A percentile compares a stretch with the other conserved stretches of the same genome.
These are phyloP conservation scores for Labia minor DNA, from an alignment of 2,888 invertebrate species.

Conservation along the genomic window DNA sequence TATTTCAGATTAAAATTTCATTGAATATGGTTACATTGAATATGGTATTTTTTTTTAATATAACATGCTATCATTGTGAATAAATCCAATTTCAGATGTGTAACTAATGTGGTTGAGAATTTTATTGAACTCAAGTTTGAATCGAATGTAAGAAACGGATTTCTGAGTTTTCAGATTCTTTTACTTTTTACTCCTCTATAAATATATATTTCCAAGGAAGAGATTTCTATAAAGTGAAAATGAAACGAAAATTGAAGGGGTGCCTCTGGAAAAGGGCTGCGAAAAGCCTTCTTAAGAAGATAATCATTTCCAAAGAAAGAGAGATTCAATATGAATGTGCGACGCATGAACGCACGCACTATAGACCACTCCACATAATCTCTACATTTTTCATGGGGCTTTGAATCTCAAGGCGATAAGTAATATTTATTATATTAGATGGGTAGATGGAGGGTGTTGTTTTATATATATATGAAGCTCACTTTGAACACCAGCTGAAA, in stretches of 20 bases:
- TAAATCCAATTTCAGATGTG: too few relatives aligned
- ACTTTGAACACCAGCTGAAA: too few relatives aligned
- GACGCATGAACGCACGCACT: neutral
- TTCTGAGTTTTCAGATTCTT: too few relatives aligned
- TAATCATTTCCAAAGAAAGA: constrained; percentile 2
- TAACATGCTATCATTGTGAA: too few relatives aligned
- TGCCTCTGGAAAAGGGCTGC: constrained; percentile 1
- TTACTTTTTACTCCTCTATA: too few relatives aligned
- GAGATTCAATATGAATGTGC: constrained; percentile 13
- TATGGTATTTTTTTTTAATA: too few relatives aligned
- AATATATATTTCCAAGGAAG: neutral
- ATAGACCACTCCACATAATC: neutral
- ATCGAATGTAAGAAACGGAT: too few relatives aligned
- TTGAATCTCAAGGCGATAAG: neutral
- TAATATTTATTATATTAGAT: constrained; percentile 2
- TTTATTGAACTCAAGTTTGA: too few relatives aligned
- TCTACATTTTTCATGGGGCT: constrained; percentile 13
- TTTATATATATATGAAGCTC: neutral
- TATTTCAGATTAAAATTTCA: too few relatives aligned
- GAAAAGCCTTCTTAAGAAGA: constrained; percentile 9
- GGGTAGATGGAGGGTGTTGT: neutral
- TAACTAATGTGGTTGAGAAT: too few relatives aligned
- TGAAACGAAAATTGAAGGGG: neutral
- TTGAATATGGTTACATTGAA: too few relatives aligned
- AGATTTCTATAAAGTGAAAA: constrained; percentile 1